Percentiles rank a stretch among this genome's conserved stretches.
phyloP scores from a whole-genome alignment of 2,888 invertebrate species.

The Thera britannica region DNA sequence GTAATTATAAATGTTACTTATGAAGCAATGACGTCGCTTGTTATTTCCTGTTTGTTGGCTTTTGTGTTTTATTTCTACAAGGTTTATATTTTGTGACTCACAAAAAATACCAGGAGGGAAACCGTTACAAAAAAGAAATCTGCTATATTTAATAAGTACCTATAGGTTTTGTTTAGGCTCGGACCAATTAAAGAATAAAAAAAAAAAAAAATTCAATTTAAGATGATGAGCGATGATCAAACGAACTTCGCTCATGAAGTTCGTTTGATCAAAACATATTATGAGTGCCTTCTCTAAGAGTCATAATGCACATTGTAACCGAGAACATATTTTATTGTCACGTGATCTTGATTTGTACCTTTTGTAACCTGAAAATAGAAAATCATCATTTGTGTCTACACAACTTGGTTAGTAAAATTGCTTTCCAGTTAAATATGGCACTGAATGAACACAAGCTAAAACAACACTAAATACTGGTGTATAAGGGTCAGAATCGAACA shows the following conservation, averaged over 20 bases:
- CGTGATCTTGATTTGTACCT: too few species aligned
- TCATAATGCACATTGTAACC: too few species aligned
- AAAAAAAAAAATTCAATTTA: too few species aligned
- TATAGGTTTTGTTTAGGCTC: too few species aligned
- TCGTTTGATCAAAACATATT: too few species aligned
- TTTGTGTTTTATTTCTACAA: constrained; percentile 9
- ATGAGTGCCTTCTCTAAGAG: too few species aligned
- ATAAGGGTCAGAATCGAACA: constrained; percentile 19
- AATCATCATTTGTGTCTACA: background rate
- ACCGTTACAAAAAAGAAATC: too few species aligned
- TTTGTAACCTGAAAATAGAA: background rate
- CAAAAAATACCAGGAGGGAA: background rate
- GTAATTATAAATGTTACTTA: constrained; percentile 45
- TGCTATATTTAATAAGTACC: too few species aligned
- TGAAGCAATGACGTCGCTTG: constrained; percentile 39
- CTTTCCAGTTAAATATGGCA: background rate
- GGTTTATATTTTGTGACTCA: constrained; percentile 12
- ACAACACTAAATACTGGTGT: background rate
- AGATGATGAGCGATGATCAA: too few species aligned
- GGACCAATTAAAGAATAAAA: too few species aligned
- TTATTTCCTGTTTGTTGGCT: constrained; percentile 36
- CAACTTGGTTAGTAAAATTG: background rate
- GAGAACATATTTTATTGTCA: too few species aligned
- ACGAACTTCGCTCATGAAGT: too few species aligned
- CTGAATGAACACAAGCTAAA: background rate